Evolutionary conservation across 2,888 invertebrate genomes (phyloP), one percentile per base, ranked within the genome.

Genomic region (Lycia hirtaria): DNA sequence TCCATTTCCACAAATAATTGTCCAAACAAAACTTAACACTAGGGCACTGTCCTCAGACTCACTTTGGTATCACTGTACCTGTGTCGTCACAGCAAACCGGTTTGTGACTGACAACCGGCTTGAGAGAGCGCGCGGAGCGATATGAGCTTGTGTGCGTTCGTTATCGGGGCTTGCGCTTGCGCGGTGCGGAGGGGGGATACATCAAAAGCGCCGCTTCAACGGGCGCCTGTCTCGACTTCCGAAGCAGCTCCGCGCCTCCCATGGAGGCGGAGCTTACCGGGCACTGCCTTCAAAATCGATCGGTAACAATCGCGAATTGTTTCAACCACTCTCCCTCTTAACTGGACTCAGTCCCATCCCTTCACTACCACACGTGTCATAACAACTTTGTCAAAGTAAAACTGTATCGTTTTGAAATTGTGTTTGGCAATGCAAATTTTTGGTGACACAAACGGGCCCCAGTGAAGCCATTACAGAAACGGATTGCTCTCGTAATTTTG

Each of bases 261-360:
- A 87, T 40, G 66, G 66, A 81, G 92, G 92, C 90, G 92, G 88
- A 71, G 91, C 89, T 72, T 88, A 73, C 80, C 70, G 76, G 76
- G 87, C 71, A 73, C 89, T 83, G 90, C 92, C 92, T 91, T 87
- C 88, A 65, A 72, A 83, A 90, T 91, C 89, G 88, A 90, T 90
- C 83, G 78, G 70, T 66, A 75, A 81, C 78, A 76, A 79, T 82
- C 78, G 84, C 87, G 71, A 87, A 86, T 85, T 78, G 85, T 71
- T 74, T 70, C 68, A 85, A 81, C 73, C 61, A 70, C 66, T 60
- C 40, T 52, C 35, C 50, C 33, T 28, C 32, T 72, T 64, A 77
- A 54, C 62, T 32, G 48, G 71, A 81, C 76, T 71, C 56, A 68
- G 89, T 89, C 71, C 81, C 65, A 81, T 61, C 49, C 58, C 28